A percentile compares a stretch with the other conserved stretches of the same genome.
Evolutionary conservation across 53 echinoderm and acorn worm genomes (phyloP).

Genomic region (Stichopus horrens): DNA sequence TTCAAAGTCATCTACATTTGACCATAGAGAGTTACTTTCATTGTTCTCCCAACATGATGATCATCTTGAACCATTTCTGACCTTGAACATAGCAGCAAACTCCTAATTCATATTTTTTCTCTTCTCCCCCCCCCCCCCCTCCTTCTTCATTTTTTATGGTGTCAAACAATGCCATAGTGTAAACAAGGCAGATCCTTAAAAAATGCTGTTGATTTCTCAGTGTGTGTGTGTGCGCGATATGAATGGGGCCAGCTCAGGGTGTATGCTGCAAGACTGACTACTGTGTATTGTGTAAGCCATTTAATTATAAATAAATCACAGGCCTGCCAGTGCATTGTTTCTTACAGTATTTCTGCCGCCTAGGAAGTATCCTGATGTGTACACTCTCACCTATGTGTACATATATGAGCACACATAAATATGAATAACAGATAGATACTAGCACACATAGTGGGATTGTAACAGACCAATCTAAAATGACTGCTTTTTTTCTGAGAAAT

Average conservation of each 20-base stretch:
- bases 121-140: neutral
- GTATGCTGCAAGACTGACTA: neutral
- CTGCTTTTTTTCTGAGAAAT: too few relatives aligned
- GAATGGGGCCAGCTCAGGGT: conserved; percentile 18
- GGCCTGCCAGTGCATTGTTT: neutral
- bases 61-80: conserved; percentile 1
- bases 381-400: too few relatives aligned
- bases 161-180: conserved; percentile 43
- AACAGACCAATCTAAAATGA: too few relatives aligned
- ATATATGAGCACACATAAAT: too few relatives aligned
- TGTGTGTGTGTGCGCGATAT: conserved; percentile 6
- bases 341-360: neutral
- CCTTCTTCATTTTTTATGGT: conserved; percentile 38
- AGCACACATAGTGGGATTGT: too few relatives aligned
- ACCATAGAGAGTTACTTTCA: neutral
- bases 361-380: too few relatives aligned
- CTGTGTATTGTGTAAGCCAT: conserved; percentile 17
- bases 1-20: neutral
- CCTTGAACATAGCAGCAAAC: conserved; percentile 34
- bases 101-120: conserved; percentile 27
- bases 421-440: too few relatives aligned
- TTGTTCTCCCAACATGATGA: conserved; percentile 22
- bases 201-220: conserved; percentile 44
- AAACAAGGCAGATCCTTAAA: conserved; percentile 33
- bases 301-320: conserved; percentile 39